Base-by-base conservation (phyloP, 1,140 invertebrate species). In the Pseudachorutes palmiensis region DNA sequence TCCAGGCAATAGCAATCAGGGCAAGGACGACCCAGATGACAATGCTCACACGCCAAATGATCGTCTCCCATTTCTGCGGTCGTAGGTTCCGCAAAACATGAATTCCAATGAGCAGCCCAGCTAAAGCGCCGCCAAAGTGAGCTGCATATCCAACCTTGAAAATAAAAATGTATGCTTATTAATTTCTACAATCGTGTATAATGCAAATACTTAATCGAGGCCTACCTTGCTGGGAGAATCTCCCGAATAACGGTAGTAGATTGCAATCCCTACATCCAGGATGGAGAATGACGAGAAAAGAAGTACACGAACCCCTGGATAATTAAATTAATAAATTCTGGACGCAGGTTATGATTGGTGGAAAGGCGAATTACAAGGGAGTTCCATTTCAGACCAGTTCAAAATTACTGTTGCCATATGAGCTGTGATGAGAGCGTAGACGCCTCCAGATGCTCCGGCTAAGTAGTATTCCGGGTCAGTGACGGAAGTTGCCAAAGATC, bases 321-420 rank as follows among this genome's bases (percentile, higher is more conserved):
- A 22, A 57, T 57, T 57, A 22, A 45, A 45, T 28, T 57, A 14
- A 57, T n/a, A 57, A 24, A 45, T 45, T 45, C 36, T 45, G 19
- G 26, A 57, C n/a, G 5, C n/a, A 57, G 22, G 55, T n/a, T n/a
- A n/a, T n/a, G n/a, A n/a, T n/a, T n/a, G n/a, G n/a, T n/a, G n/a
- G n/a, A n/a, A n/a, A n/a, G n/a, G n/a, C n/a, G n/a, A n/a, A n/a
- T n/a, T n/a, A n/a, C 88, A 82, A 0, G 90, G 89, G 76, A 88
- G 92, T 75, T 92, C 88, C 92, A 96, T 95, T 79, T 97, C 90
- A 45, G 82, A 80, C 88, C 91, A 97, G 78, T 97, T 96, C 85
- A 97, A 87, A 69, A 97, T 86, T 45, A 98, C 90, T 26, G 91
- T 95, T 19, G 96, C 92, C 51, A 98, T 83, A 77, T 99, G 95